Percentiles rank a stretch among this genome's conserved stretches.
Conservation (phyloP, 2,113 vertebrate genomes). For the Thermophis baileyi region DNA sequence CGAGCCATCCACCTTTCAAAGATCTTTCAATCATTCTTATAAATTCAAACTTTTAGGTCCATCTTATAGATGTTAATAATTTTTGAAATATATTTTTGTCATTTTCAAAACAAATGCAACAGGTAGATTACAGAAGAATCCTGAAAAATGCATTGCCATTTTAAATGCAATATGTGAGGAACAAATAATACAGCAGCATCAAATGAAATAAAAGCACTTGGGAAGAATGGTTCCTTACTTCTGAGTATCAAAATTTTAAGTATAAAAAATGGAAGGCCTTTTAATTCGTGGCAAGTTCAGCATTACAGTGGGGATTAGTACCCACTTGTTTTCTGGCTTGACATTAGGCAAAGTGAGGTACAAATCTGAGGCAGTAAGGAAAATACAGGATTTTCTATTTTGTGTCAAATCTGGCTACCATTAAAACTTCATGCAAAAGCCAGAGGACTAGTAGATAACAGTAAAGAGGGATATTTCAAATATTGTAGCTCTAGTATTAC, state of each 20-base stretch:
- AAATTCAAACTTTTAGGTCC: background rate
- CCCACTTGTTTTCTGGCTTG: background rate
- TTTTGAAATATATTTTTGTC: background rate
- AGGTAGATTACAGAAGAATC: background rate
- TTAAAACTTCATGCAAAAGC: background rate
- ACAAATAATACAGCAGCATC: background rate
- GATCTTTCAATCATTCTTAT: background rate
- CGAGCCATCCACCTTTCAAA: background rate
- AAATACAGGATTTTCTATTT: background rate
- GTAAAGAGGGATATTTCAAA: background rate
- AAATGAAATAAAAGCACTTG: background rate
- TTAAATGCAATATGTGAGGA: background rate
- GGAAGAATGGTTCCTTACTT: background rate
- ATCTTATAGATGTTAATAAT: background rate
- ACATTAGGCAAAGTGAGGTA: background rate
- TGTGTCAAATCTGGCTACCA: background rate
- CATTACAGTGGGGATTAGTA: background rate
- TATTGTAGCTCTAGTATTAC: background rate
- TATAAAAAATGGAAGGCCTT: background rate
- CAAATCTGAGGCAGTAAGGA: background rate
- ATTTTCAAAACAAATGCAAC: background rate
- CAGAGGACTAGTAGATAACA: background rate
- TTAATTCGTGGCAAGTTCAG: background rate
- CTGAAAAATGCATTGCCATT: background rate
- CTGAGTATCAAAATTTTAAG: background rate